A percentile compares a stretch with the other conserved stretches of the same genome.
These are phyloP conservation scores for Brachystomella parvula DNA, from an alignment of 1,140 invertebrate species.

Conservation along the genomic window DNA sequence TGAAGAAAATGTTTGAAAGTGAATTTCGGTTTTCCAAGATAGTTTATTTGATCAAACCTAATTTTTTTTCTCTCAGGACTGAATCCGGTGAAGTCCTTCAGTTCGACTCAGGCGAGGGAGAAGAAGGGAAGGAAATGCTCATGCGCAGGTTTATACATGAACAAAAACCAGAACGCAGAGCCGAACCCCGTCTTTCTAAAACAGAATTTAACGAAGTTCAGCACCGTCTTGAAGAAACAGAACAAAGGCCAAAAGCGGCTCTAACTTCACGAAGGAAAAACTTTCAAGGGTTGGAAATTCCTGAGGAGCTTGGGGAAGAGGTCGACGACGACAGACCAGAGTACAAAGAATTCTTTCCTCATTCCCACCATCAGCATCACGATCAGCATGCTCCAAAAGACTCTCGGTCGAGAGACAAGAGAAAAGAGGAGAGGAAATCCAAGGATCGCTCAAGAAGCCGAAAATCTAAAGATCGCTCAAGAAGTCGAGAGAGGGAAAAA, in stretches of 20 bases:
- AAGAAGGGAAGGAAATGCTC: slow-evolving; percentile 37
- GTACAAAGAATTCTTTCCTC: neutral
- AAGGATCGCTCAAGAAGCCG: neutral
- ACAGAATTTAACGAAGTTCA: too few species aligned
- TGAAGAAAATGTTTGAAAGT: too few species aligned
- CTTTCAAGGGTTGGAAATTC: neutral
- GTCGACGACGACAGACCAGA: slow-evolving; percentile 12
- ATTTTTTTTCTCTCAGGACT: slow-evolving; percentile 28
- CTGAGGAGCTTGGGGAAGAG: neutral
- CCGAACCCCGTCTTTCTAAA: slow-evolving; percentile 10
- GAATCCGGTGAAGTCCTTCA: slow-evolving; percentile 35
- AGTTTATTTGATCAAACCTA: too few species aligned
- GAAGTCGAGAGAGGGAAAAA: neutral
- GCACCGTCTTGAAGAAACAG: neutral
- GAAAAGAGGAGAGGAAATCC: neutral
- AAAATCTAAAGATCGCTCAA: neutral
- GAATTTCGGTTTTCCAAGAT: too few species aligned
- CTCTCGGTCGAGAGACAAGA: neutral
- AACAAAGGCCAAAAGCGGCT: slow-evolving; percentile 30
- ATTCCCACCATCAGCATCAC: neutral
- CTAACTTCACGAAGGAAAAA: slow-evolving; percentile 21
- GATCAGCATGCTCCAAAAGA: neutral
- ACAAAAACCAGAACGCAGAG: slow-evolving; percentile 16
- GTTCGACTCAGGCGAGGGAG: slow-evolving; percentile 32
- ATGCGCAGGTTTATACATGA: slow-evolving; percentile 36